These are phyloP conservation scores for Orthosia gothica DNA, from an alignment of 2,888 invertebrate genomes.

Conservation along the genomic window DNA sequence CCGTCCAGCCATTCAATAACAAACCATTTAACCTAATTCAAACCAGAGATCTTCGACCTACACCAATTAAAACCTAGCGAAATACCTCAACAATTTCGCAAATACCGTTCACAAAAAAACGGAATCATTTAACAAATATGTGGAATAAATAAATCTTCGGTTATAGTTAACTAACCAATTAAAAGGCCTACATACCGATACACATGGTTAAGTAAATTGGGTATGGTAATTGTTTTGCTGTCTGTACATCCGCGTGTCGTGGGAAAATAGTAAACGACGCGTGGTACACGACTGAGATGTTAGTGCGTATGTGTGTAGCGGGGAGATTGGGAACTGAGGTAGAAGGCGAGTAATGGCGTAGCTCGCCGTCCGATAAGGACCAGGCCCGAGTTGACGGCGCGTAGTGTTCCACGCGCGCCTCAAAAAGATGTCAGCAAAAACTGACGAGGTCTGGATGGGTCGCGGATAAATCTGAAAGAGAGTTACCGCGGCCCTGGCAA, in stretches of 20 bases:
- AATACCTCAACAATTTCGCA: conserved; percentile 28
- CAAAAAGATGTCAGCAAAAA: too few relatives aligned
- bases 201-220: conserved; percentile 59
- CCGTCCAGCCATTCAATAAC: conserved; percentile 4
- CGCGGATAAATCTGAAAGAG: too few relatives aligned
- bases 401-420: too few relatives aligned
- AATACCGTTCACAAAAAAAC: conserved; percentile 33
- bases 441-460: too few relatives aligned
- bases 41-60: conserved; percentile 8
- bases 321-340: not conserved
- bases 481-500: too few relatives aligned
- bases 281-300: conserved; percentile 66
- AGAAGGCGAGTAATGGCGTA: too few relatives aligned
- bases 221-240: conserved; percentile 65
- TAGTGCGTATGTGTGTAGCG: conserved; percentile 47
- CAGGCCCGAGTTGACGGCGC: too few relatives aligned
- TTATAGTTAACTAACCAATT: conserved; percentile 53
- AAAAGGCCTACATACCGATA: conserved; percentile 59
- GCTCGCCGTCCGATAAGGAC: too few relatives aligned
- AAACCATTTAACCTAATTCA: conserved; percentile 19
- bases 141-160: conserved; percentile 34
- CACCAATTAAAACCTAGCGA: conserved; percentile 10
- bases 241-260: conserved; percentile 70
- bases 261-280: conserved; percentile 79
- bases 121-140: conserved; percentile 28